Base-by-base conservation (phyloP, 2,888 invertebrate species). In the Dendrolimus houi region DNA sequence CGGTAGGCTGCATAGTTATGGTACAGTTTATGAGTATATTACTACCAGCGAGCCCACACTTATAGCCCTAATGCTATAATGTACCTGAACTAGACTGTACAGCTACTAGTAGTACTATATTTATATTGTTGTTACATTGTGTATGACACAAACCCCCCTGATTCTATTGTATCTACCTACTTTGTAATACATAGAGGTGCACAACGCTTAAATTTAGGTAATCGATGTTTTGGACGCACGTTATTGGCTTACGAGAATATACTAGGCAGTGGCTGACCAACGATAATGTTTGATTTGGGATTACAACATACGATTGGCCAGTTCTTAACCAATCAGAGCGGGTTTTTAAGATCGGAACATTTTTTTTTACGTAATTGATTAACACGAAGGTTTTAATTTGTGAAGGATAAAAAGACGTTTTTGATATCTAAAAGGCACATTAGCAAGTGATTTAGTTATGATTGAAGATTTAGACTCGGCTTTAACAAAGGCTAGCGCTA, bases 1-100 rank as follows among this genome's bases (percentile, higher is more conserved):
- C 75, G 80, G 79, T 78, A 76, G 75, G 73, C 76, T 75, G 62
- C 62, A 56, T 73, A 74, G 66, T 47, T 72, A 70, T 68, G 58
- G 59, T 64, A 47, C 47, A 47, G 47, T 47, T 12, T 47, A 9
- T 29, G 29, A 29, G 29, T 47, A 47, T 47, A 47, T 47, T 47
- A 47, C 47, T 47, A 47, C 47, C 47, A 65, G 72, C 73, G 75
- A 72, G 75, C 74, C 70, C 52, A 29, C 6, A 29, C 6, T 29
- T 29, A 47, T 8, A 47, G n/a, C n/a, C n/a, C n/a, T n/a, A n/a
- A n/a, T 47, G 47, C 47, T 12, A 29, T 29, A 29, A 29, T 29
- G 29, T 29, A 29, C 6, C 29, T 29, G 29, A 29, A 3, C 29
- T 47, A 9, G 8, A 47, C 47, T 47, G 6, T 29, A 29, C 29